Evolutionary conservation across 2,888 invertebrate species (phyloP).

Genomic region (Apamea monoglypha): DNA sequence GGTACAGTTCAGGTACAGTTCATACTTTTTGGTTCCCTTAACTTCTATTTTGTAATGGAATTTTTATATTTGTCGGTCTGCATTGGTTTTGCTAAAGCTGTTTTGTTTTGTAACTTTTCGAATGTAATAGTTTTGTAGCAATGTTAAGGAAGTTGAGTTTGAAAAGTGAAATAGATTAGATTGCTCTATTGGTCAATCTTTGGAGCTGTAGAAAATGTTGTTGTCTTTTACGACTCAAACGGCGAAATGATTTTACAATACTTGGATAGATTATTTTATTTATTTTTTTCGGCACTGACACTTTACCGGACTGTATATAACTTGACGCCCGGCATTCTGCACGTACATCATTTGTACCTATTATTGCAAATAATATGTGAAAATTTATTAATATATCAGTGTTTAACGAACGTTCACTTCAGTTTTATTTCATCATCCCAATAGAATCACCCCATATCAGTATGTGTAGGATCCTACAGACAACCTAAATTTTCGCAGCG

Average conservation of each 20-base stretch:
- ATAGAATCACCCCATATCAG: too few relatives aligned
- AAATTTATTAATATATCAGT: too few relatives aligned
- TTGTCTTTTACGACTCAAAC: not conserved
- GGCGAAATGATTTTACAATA: not conserved
- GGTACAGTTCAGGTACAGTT: conserved; percentile 30
- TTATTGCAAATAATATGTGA: too few relatives aligned
- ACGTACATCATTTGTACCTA: too few relatives aligned
- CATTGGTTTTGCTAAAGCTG: conserved; percentile 47
- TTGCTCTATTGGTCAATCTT: conserved; percentile 20
- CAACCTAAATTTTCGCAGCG: too few relatives aligned
- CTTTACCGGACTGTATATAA: too few relatives aligned
- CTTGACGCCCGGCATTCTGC: too few relatives aligned
- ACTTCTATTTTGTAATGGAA: conserved; percentile 3
- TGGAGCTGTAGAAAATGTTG: not conserved
- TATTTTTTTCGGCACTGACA: not conserved
- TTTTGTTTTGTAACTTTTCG: not conserved
- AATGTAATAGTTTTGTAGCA: conserved; percentile 7
- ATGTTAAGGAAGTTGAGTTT: not conserved
- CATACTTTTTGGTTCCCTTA: conserved; percentile 38
- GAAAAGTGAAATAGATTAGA: conserved; percentile 13
- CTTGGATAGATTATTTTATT: too few relatives aligned
- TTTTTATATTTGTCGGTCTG: conserved; percentile 13
- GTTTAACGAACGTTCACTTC: too few relatives aligned
- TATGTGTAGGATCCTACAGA: too few relatives aligned
- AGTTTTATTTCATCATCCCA: too few relatives aligned